Evolutionary conservation across 1,140 invertebrate species (phyloP).

Genomic region (Galendromus occidentalis): DNA sequence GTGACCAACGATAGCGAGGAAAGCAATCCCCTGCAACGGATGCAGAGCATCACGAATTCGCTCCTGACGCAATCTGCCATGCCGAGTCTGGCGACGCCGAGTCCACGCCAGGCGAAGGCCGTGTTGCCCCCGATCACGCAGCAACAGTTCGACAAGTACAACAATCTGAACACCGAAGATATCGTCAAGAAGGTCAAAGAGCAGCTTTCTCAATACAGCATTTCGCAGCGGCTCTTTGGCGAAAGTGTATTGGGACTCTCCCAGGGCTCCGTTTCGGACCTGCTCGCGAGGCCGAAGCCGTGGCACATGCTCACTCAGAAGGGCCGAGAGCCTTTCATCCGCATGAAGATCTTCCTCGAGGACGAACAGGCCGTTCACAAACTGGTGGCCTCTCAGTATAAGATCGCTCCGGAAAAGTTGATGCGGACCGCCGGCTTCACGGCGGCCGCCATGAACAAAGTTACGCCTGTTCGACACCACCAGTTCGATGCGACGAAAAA

Average conservation of each 20-base stretch:
- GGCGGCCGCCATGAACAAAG: constrained; percentile 23
- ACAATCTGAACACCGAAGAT: constrained; percentile 93
- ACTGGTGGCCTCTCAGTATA: constrained; percentile 86
- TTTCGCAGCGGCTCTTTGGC: constrained; percentile 91
- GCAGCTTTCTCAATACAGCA: constrained; percentile 90
- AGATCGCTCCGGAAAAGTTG: constrained; percentile 84
- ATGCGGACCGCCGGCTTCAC: constrained; percentile 83
- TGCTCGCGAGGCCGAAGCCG: constrained; percentile 78
- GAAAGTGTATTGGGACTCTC: constrained; percentile 90
- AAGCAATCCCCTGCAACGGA: constrained; percentile 56
- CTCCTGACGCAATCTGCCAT: constrained; percentile 64
- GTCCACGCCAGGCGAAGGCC: constrained; percentile 71
- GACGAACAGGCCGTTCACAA: constrained; percentile 92
- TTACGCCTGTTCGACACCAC: constrained; percentile 18
- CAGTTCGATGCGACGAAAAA: constrained; percentile 13
- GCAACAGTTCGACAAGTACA: constrained; percentile 95
- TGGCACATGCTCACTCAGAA: constrained; percentile 96
- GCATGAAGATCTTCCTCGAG: constrained; percentile 95
- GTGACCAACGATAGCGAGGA: constrained; percentile 31
- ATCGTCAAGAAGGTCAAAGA: constrained; percentile 94
- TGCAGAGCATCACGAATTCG: constrained; percentile 93
- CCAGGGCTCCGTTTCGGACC: constrained; percentile 81
- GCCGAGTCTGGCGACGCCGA: constrained; percentile 47
- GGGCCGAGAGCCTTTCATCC: constrained; percentile 84
- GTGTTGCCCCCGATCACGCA: constrained; percentile 93